Evolutionary conservation across 2,888 invertebrate species (phyloP).

Genomic region (Uropetala carovei): DNA sequence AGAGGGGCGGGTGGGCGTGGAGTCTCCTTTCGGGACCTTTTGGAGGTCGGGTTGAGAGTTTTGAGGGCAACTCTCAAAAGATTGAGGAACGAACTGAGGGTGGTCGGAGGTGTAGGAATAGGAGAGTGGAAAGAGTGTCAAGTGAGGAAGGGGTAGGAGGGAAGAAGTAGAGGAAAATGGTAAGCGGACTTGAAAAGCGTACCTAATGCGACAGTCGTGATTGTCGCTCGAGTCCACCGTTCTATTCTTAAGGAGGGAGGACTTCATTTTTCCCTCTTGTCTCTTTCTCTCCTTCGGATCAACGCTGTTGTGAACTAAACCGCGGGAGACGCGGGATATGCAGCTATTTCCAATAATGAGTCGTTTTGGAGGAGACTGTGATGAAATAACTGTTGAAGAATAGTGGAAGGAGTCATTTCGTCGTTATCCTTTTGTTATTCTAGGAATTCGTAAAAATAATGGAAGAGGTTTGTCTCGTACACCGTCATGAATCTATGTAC

Average conservation of each 20-base stretch:
- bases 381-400: too few relatives aligned
- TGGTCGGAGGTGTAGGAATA: neutral
- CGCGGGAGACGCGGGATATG: too few relatives aligned
- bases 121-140: neutral
- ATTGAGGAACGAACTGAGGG: neutral
- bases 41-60: neutral
- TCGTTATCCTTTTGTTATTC: too few relatives aligned
- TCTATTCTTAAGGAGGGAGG: neutral
- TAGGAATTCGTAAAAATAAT: too few relatives aligned
- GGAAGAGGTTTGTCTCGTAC: too few relatives aligned
- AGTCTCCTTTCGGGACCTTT: neutral
- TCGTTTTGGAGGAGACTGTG: too few relatives aligned
- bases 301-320: too few relatives aligned
- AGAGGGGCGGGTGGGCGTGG: conserved; percentile 15
- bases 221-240: neutral
- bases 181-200: neutral
- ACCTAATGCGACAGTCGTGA: neutral
- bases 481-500: too few relatives aligned
- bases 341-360: too few relatives aligned
- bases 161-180: neutral
- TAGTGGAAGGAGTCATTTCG: too few relatives aligned
- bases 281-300: neutral
- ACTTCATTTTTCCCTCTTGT: neutral
- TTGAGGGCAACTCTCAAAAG: neutral
- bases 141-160: neutral